A percentile compares a stretch with the other conserved stretches of the same genome.
These are phyloP conservation scores for Tenrec ecaudatus DNA, from an alignment of 2,113 vertebrate genomes.

Conservation along the genomic window DNA sequence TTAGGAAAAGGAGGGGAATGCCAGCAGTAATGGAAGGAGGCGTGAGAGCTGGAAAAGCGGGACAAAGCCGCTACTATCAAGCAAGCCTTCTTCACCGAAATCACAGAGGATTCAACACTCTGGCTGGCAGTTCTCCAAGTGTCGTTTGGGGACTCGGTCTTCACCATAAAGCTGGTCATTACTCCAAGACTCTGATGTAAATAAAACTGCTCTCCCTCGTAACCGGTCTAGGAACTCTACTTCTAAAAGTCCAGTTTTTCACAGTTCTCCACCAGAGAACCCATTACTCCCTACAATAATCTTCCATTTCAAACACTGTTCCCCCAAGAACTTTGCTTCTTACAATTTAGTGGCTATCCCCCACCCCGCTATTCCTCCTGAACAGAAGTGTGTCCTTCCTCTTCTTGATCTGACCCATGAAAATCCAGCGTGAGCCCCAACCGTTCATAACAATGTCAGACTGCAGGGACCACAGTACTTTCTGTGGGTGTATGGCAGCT, in stretches of 20 bases:
- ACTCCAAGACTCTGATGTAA: conserved; percentile 39
- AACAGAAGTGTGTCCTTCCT: background rate
- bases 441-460: background rate
- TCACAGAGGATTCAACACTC: background rate
- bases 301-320: conserved; percentile 3
- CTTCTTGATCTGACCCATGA: background rate
- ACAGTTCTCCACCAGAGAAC: background rate
- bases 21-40: background rate
- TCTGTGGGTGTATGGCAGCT: background rate
- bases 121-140: conserved; percentile 1
- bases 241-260: no score
- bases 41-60: no score
- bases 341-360: background rate
- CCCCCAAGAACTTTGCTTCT: background rate
- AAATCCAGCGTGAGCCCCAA: background rate
- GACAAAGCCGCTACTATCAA: background rate
- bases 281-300: conserved; percentile 7
- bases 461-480: background rate
- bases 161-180: background rate
- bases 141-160: background rate
- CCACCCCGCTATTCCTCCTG: background rate
- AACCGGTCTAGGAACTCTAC: conserved; percentile 15
- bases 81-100: background rate
- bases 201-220: conserved; percentile 34
- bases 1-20: background rate